A percentile compares a stretch with the other conserved stretches of the same genome.
Conservation (phyloP, 2,888 invertebrate species). For the Caenorhabditis sp. region DNA sequence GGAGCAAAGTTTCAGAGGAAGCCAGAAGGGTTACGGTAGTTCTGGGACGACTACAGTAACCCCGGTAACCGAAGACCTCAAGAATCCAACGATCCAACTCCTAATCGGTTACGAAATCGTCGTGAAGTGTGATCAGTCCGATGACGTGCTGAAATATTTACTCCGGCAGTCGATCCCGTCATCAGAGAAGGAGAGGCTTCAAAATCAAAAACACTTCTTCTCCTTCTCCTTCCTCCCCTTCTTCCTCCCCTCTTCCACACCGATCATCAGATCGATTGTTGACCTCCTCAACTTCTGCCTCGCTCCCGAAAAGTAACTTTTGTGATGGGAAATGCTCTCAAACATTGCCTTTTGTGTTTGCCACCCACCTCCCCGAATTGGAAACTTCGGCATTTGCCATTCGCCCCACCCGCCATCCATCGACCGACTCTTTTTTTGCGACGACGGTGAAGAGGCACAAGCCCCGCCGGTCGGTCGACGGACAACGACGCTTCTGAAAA, state of each 20-base stretch:
- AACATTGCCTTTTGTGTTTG: neutral
- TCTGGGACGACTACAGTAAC: too few species aligned
- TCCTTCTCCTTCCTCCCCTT: too few species aligned
- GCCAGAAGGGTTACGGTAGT: too few species aligned
- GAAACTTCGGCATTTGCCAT: neutral
- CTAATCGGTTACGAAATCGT: too few species aligned
- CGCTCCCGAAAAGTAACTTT: neutral
- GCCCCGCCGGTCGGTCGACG: slow-evolving; percentile 2
- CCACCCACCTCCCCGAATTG: slow-evolving; percentile 11
- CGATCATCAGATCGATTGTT: neutral
- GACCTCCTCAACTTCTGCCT: neutral
- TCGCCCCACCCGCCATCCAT: slow-evolving; percentile 9
- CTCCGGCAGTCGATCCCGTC: too few species aligned
- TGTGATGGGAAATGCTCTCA: neutral
- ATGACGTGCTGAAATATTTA: neutral
- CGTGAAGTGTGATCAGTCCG: too few species aligned
- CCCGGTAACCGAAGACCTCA: too few species aligned
- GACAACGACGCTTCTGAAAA: slow-evolving; percentile 41
- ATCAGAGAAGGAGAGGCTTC: neutral
- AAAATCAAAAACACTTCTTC: neutral
- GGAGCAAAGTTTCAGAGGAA: too few species aligned
- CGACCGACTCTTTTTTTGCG: slow-evolving; percentile 2
- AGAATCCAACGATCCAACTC: too few species aligned
- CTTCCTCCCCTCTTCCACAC: too few species aligned
- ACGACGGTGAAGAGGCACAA: slow-evolving; percentile 17